phyloP scores from a whole-genome alignment of 2,113 vertebrate genomes.

The Saccopteryx bilineata region DNA sequence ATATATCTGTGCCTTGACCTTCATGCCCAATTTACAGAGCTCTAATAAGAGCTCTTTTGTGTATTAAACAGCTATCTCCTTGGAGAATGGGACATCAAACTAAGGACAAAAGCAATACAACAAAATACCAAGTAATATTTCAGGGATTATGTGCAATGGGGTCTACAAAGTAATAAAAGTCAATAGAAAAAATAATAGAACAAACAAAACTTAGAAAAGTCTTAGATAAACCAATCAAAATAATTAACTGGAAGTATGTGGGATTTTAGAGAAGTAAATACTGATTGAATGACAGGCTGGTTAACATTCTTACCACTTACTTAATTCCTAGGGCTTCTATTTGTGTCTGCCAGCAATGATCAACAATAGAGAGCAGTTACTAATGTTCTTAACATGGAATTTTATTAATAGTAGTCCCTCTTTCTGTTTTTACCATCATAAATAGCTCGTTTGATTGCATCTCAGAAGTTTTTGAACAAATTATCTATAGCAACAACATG shows the following conservation, averaged over 20 bases:
- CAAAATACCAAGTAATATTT: conserved; percentile 30
- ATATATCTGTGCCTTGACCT: background rate
- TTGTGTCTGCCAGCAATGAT: background rate
- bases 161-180: conserved; percentile 62
- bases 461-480: conserved; percentile 17
- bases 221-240: conserved; percentile 63
- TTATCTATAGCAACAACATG: background rate
- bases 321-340: conserved; percentile 4
- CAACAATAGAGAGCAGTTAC: background rate
- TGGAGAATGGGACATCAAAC: background rate
- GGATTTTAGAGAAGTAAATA: conserved; percentile 61
- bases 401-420: conserved; percentile 17
- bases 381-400: background rate
- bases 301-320: conserved; percentile 19
- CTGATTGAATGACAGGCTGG: background rate
- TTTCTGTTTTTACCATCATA: conserved; percentile 55
- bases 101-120: background rate
- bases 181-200: conserved; percentile 61
- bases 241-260: background rate
- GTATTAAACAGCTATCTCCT: background rate
- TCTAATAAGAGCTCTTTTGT: background rate
- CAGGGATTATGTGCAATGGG: background rate
- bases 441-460: background rate
- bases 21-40: background rate
- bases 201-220: conserved; percentile 62